These are phyloP conservation scores for Rugalucina vietnamica DNA, from an alignment of 2,888 invertebrate genomes.

Conservation along the genomic window DNA sequence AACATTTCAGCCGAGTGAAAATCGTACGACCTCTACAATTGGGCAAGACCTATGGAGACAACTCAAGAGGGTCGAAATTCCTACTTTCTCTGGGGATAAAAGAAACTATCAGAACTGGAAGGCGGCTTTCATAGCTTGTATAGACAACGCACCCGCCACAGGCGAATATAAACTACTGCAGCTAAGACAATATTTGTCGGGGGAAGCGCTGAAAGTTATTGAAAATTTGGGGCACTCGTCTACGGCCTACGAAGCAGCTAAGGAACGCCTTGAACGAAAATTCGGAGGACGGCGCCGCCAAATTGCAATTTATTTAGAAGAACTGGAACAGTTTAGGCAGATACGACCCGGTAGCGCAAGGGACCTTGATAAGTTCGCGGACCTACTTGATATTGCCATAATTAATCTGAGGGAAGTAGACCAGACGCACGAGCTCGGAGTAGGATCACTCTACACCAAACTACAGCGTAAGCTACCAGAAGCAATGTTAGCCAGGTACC, in stretches of 20 bases:
- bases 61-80: constrained; percentile 4
- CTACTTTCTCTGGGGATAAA: not conserved
- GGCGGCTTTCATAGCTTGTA: constrained; percentile 8
- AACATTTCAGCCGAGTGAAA: not conserved
- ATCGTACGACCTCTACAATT: not conserved
- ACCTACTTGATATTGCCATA: too few species aligned
- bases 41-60: not conserved
- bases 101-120: too few species aligned
- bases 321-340: not conserved
- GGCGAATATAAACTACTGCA: too few species aligned
- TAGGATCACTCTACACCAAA: constrained; percentile 31
- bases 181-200: constrained; percentile 21
- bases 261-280: too few species aligned
- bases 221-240: constrained; percentile 27
- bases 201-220: constrained; percentile 20
- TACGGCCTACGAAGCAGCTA: too few species aligned
- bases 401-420: too few species aligned
- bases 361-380: too few species aligned
- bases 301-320: constrained; percentile 1
- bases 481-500: constrained; percentile 35
- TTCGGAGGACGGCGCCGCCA: too few species aligned
- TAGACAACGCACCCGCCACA: constrained; percentile 22
- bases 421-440: constrained; percentile 20
- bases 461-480: constrained; percentile 41
- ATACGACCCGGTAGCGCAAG: not conserved